Conservation (phyloP, 2,888 invertebrate species). For the Rotaria socialis region DNA sequence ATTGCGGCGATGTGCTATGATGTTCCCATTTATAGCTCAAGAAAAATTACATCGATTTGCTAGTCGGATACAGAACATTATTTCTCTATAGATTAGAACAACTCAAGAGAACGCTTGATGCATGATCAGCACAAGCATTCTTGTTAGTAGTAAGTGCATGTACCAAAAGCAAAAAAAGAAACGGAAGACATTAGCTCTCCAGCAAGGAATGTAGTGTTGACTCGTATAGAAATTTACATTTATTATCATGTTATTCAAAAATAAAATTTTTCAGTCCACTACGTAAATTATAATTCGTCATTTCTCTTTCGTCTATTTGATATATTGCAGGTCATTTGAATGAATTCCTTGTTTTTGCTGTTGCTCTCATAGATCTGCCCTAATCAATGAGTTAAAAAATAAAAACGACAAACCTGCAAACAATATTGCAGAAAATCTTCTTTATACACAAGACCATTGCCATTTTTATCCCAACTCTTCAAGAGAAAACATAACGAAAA, state of each 20-base stretch:
- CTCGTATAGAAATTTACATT: not conserved
- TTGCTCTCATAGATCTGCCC: no score
- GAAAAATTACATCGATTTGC: not conserved
- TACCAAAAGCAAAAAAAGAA: not conserved
- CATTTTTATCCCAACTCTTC: constrained; percentile 1
- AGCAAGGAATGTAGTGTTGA: not conserved
- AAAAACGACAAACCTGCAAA: not conserved
- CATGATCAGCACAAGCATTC: not conserved
- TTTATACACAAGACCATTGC: not conserved
- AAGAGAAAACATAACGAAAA: not conserved
- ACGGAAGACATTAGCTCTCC: not conserved
- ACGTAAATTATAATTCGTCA: no score
- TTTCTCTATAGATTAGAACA: not conserved
- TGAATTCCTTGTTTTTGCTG: no score
- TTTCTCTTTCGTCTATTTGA: no score
- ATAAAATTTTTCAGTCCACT: no score
- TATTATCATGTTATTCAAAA: not conserved
- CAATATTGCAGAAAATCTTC: not conserved
- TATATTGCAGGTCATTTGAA: no score
- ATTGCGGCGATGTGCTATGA: no score
- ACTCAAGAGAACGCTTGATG: not conserved
- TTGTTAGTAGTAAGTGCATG: not conserved
- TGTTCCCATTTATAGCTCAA: no score
- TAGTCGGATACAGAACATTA: not conserved
- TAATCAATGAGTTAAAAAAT: no score